phyloP scores from a whole-genome alignment of 2,797 vertebrate species.

The Micropoecilia bifurca region DNA sequence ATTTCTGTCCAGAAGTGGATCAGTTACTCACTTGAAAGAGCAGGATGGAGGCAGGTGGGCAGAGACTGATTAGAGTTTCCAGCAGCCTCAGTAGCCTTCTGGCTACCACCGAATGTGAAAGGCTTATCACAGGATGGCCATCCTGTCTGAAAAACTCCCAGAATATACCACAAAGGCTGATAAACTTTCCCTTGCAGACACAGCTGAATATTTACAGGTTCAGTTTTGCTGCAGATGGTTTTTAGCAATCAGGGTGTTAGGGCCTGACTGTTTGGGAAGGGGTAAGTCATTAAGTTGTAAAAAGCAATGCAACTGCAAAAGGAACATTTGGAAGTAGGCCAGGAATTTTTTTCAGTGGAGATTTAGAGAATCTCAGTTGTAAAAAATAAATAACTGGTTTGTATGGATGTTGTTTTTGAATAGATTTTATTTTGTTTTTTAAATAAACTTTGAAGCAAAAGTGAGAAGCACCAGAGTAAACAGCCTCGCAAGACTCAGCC shows the following conservation, averaged over 20 bases:
- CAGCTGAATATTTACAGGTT: slow-evolving; percentile 37
- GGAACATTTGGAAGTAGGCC: slow-evolving; percentile 2
- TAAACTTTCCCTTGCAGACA: slow-evolving; percentile 46
- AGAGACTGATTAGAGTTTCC: slow-evolving; percentile 76
- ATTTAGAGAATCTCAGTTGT: slow-evolving; percentile 14
- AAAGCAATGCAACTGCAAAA: slow-evolving; percentile 7
- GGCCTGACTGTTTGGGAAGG: slow-evolving; percentile 20
- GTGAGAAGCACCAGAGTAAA: not conserved
- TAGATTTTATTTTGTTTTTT: not conserved
- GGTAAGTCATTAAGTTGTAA: not conserved
- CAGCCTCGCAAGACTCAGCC: not conserved
- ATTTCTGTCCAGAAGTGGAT: slow-evolving; percentile 81
- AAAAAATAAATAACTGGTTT: not conserved
- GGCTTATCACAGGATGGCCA: slow-evolving; percentile 70
- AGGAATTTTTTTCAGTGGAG: not conserved
- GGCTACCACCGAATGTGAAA: slow-evolving; percentile 75
- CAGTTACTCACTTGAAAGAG: slow-evolving; percentile 81
- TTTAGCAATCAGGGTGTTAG: slow-evolving; percentile 41
- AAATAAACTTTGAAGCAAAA: not conserved
- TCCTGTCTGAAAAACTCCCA: slow-evolving; percentile 57
- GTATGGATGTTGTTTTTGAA: not conserved
- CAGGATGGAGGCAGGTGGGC: slow-evolving; percentile 53
- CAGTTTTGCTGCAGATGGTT: slow-evolving; percentile 31
- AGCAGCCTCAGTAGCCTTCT: slow-evolving; percentile 78
- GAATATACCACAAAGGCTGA: slow-evolving; percentile 59